A percentile compares a stretch with the other conserved stretches of the same genome.
phyloP scores from a whole-genome alignment of 2,113 vertebrate species.

The Upupa epops region DNA sequence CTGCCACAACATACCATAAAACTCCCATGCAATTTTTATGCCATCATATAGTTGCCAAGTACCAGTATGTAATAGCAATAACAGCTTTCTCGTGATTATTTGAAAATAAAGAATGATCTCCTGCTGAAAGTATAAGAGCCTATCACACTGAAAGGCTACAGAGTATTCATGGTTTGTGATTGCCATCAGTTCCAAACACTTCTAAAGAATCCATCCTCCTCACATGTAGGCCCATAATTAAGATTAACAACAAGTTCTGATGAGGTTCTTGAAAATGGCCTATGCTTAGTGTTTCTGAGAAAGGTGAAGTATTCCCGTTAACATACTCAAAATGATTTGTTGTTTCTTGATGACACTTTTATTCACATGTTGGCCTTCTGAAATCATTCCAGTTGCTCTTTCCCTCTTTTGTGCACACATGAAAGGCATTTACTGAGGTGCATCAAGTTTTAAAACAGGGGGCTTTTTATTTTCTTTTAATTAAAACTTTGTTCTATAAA shows the following conservation, averaged over 20 bases:
- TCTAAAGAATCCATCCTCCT: not conserved
- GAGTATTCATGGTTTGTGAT: not conserved
- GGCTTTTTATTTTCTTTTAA: not conserved
- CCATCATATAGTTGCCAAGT: not conserved
- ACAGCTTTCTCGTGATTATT: not conserved
- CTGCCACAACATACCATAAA: conserved; percentile 14
- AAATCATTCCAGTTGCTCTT: conserved; percentile 18
- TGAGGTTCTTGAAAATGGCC: not conserved
- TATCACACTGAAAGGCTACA: not conserved
- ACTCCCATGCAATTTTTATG: conserved; percentile 9
- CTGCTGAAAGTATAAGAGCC: not conserved
- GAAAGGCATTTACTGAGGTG: not conserved
- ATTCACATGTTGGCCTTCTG: conserved; percentile 25
- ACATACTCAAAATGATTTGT: conserved; percentile 31
- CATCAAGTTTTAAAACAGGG: not conserved
- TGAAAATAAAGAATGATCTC: not conserved
- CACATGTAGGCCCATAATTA: not conserved
- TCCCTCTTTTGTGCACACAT: not conserved
- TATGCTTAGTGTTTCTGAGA: conserved; percentile 29
- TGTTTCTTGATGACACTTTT: conserved; percentile 21
- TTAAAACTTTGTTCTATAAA: not conserved
- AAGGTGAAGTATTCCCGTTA: conserved; percentile 29
- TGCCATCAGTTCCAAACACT: not conserved
- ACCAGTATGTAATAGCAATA: not conserved
- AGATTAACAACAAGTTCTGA: conserved; percentile 36